Base-by-base conservation (phyloP, 2,113 vertebrate species). In the Perognathus longimembris region DNA sequence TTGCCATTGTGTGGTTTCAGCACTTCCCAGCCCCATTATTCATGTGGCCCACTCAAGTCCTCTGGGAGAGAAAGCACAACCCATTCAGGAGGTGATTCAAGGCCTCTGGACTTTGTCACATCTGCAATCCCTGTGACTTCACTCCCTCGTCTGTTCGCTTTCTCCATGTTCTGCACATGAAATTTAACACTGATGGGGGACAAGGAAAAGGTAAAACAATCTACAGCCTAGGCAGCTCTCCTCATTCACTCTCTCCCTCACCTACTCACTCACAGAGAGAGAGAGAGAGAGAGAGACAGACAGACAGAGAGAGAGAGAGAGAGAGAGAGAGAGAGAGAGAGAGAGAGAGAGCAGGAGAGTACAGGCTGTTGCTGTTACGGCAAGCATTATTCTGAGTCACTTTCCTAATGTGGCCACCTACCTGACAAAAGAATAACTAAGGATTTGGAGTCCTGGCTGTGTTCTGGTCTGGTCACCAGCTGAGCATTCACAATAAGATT, bases 91-190 rank as follows among this genome's bases (percentile, higher is more conserved):
- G 67, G 66, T 26, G 69, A 40, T 5, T 50, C 0, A 0, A 70
- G 76, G 59, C 32, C 63, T 95, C 94, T 97, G 95, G 93, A 95
- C 82, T 95, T 91, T 42, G 36, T 96, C 92, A 96, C 69, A 71
- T 66, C 77, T 59, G 1, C 28, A 57, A 59, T 67, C 75, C 54
- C 86, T 50, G 54, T 93, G 45, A 61, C 63, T 95, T 73, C 87
- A 89, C 54, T 75, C 69, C 66, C 45, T 92, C 28, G 3, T 5
- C 82, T 30, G 24, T 61, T 80, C 50, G 6, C 45, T 75, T 84
- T 69, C 66, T 73, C 59, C 42, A 40, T 15, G 20, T 88, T 45
- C 89, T 82, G 34, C 38, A 24, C 21, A 21, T 66, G 84, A 67
- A 83, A 78, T 38, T 34, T 45, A 69, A 74, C 66, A 9, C 57